A percentile compares a stretch with the other conserved stretches of the same genome.
These are phyloP conservation scores for Parnassius orleans DNA, from an alignment of 2,888 invertebrate species.

Conservation along the genomic window DNA sequence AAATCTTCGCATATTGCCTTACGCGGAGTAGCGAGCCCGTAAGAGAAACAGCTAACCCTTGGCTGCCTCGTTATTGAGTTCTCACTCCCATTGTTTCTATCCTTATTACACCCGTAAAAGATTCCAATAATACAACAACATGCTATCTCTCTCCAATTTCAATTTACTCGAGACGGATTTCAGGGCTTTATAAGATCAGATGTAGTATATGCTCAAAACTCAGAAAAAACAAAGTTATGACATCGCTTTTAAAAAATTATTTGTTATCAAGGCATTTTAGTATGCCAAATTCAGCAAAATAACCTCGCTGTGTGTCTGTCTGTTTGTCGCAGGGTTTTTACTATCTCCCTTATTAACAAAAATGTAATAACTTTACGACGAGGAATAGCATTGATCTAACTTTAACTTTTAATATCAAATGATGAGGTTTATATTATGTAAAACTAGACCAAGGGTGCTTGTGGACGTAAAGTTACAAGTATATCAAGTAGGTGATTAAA, in stretches of 20 bases:
- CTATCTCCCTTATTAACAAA: too few relatives aligned
- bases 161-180: slow-evolving; percentile 81
- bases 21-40: slow-evolving; percentile 61
- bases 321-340: too few relatives aligned
- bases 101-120: slow-evolving; percentile 47
- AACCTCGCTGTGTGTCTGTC: too few relatives aligned
- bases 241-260: not conserved
- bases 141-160: slow-evolving; percentile 75
- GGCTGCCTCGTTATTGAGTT: slow-evolving; percentile 81
- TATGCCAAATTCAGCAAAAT: too few relatives aligned
- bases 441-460: too few relatives aligned
- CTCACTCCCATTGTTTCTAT: slow-evolving; percentile 66
- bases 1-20: slow-evolving; percentile 78
- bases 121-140: slow-evolving; percentile 35
- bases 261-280: too few relatives aligned
- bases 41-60: slow-evolving; percentile 80
- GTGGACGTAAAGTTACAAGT: too few relatives aligned
- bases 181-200: slow-evolving; percentile 71
- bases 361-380: too few relatives aligned
- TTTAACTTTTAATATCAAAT: too few relatives aligned
- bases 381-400: too few relatives aligned
- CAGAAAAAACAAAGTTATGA: slow-evolving; percentile 25
- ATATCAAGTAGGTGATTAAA: too few relatives aligned
- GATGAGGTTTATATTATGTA: too few relatives aligned
- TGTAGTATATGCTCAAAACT: slow-evolving; percentile 38